phyloP scores from a whole-genome alignment of 2,888 invertebrate species.

The Cataglyphis rosenhaueri region DNA sequence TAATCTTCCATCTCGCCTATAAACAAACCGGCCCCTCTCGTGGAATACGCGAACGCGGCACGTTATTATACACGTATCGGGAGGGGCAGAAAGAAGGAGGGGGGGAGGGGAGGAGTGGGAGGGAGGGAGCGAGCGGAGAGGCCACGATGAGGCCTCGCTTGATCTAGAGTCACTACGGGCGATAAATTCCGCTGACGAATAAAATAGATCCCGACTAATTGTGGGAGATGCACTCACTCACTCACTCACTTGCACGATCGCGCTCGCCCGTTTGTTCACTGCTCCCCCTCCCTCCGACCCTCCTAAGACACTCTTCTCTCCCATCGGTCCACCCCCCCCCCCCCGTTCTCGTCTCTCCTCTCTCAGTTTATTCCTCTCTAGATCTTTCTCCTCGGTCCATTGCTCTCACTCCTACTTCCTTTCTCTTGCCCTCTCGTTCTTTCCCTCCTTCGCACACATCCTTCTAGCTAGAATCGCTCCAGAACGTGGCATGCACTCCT shows the following conservation, averaged over 20 bases:
- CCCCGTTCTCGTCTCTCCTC: slow-evolving; percentile 39
- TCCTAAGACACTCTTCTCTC: slow-evolving; percentile 30
- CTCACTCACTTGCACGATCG: slow-evolving; percentile 74
- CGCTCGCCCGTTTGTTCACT: slow-evolving; percentile 58
- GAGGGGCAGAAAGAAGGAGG: slow-evolving; percentile 16
- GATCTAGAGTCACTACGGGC: slow-evolving; percentile 82
- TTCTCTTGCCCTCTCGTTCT: slow-evolving; percentile 52
- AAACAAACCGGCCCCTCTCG: slow-evolving; percentile 76
- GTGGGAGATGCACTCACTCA: slow-evolving; percentile 84
- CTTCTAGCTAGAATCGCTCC: slow-evolving; percentile 58
- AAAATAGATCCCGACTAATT: slow-evolving; percentile 85
- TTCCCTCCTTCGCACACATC: slow-evolving; percentile 39
- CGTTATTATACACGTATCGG: slow-evolving; percentile 63
- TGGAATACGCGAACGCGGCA: slow-evolving; percentile 51
- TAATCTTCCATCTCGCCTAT: slow-evolving; percentile 80
- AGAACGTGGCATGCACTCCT: slow-evolving; percentile 70
- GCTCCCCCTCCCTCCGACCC: slow-evolving; percentile 20
- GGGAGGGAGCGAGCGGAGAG: slow-evolving; percentile 20
- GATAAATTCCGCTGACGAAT: slow-evolving; percentile 84
- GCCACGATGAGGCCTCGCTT: slow-evolving; percentile 63
- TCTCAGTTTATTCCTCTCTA: slow-evolving; percentile 5
- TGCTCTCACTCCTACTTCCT: slow-evolving; percentile 21
- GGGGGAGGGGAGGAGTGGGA: slow-evolving; percentile 28
- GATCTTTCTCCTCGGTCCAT: slow-evolving; percentile 4
- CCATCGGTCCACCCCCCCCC: slow-evolving; percentile 14